Base-by-base conservation (phyloP, 2,113 vertebrate genomes). In the Forbesichthys agassizii region DNA sequence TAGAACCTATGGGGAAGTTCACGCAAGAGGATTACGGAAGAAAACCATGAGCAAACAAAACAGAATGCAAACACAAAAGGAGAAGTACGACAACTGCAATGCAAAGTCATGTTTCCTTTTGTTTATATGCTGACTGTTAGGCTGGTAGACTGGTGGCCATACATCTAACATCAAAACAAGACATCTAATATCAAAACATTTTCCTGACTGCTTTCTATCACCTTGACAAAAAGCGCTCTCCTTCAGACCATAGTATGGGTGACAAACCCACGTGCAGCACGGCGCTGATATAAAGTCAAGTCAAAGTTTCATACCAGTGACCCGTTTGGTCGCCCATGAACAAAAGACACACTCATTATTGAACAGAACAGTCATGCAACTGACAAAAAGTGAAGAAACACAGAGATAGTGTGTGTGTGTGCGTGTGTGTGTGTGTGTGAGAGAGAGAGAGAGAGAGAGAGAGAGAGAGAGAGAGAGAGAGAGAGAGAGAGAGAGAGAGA, bases 291-390 rank as follows among this genome's bases (percentile, higher is more conserved):
- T 68, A 82, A 78, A 75, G 69, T 70, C 72, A 60, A 36, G 77
- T 88, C 78, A 83, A 77, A 83, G 73, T 76, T 81, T 85, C 71
- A 84, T 81, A 82, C 74, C 66, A 71, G 56, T 73, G 73, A 79
- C 71, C 76, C 14, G 56, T 85, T 79, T 86, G 83, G 75, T 74
- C 56, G 68, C 63, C 75, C 79, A 66, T 80, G 80, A 84, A 82
- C 65, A 82, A 81, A 87, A 81, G 80, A 79, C 71, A 76, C 67
- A 66, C 60, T 78, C 83, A 87, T 87, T 75, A 75, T 74, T 83
- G 78, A 81, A 75, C 77, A 60, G 59, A 84, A 65, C 77, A 78
- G 68, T 74, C 71, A 65, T 78, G 74, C 85, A 90, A 88, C 88
- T 68, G 69, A 13, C 4, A 42, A 42, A 42, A 8, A 42, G 36